Evolutionary conservation across 1,140 invertebrate genomes (phyloP).

Genomic region (Rhagoletis zephyria): DNA sequence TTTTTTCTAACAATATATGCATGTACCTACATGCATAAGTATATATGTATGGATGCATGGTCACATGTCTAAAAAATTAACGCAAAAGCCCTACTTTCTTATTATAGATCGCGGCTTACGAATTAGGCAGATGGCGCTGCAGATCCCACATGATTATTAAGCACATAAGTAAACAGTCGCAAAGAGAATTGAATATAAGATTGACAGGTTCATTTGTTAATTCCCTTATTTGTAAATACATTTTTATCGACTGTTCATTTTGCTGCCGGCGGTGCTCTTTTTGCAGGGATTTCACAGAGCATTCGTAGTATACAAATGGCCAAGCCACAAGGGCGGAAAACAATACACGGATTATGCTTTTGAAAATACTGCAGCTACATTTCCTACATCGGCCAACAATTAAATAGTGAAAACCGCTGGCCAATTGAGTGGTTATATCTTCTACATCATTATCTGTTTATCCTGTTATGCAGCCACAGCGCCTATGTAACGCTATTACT

Average conservation of each 20-base stretch:
- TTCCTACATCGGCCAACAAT: constrained; percentile 37
- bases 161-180: constrained; percentile 47
- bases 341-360: constrained; percentile 47
- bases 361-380: constrained; percentile 11
- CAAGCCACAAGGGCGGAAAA: constrained; percentile 5
- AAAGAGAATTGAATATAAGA: constrained; percentile 34
- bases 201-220: constrained; percentile 52
- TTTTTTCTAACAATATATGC: not conserved
- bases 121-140: constrained; percentile 46
- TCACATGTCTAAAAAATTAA: not conserved
- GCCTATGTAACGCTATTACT: not conserved
- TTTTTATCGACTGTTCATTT: constrained; percentile 45
- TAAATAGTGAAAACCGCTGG: not conserved
- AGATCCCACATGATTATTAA: constrained; percentile 17
- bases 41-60: not conserved
- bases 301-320: not conserved
- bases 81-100: not conserved
- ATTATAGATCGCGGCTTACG: not conserved
- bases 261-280: constrained; percentile 7
- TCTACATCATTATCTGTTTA: constrained; percentile 36
- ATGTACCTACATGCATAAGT: not conserved
- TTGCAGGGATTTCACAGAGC: not conserved
- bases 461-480: constrained; percentile 20
- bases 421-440: not conserved
- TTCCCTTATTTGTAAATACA: constrained; percentile 45